A percentile compares a stretch with the other conserved stretches of the same genome.
These are phyloP conservation scores for Melanophora roralis DNA, from an alignment of 2,888 invertebrate species.

Conservation along the genomic window DNA sequence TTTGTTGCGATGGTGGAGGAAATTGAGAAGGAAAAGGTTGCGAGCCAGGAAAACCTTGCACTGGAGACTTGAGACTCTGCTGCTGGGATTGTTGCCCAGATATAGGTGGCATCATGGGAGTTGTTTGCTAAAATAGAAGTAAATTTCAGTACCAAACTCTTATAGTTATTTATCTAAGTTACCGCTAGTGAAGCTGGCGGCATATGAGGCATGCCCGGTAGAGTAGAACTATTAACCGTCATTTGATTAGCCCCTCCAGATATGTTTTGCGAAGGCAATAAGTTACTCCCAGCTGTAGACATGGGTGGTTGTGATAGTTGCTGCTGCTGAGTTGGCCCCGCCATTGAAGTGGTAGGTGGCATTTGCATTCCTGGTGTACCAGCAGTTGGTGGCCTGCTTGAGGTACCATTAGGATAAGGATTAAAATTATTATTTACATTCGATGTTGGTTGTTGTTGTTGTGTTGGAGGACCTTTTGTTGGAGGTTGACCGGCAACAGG, in stretches of 20 bases:
- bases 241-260: slow-evolving; percentile 70
- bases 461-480: slow-evolving; percentile 57
- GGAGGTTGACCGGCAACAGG: slow-evolving; percentile 52
- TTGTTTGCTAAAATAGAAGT: slow-evolving; percentile 37
- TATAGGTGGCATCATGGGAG: slow-evolving; percentile 60
- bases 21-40: slow-evolving; percentile 39
- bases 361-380: slow-evolving; percentile 48
- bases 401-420: slow-evolving; percentile 67
- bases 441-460: slow-evolving; percentile 57
- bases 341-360: background rate
- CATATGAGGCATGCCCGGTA: slow-evolving; percentile 75
- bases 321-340: slow-evolving; percentile 19
- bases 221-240: slow-evolving; percentile 71
- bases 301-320: slow-evolving; percentile 15
- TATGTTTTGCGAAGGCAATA: slow-evolving; percentile 66
- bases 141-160: background rate
- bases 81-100: slow-evolving; percentile 59
- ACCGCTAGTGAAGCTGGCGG: slow-evolving; percentile 67
- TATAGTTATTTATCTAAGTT: background rate
- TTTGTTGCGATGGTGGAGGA: slow-evolving; percentile 51
- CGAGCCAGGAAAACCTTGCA: slow-evolving; percentile 39
- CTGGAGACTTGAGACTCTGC: slow-evolving; percentile 21
- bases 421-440: slow-evolving; percentile 60
- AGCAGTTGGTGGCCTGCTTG: slow-evolving; percentile 56
- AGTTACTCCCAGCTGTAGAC: slow-evolving; percentile 36